phyloP scores from a whole-genome alignment of 2,797 vertebrate species.

The Liparis tanakae region DNA sequence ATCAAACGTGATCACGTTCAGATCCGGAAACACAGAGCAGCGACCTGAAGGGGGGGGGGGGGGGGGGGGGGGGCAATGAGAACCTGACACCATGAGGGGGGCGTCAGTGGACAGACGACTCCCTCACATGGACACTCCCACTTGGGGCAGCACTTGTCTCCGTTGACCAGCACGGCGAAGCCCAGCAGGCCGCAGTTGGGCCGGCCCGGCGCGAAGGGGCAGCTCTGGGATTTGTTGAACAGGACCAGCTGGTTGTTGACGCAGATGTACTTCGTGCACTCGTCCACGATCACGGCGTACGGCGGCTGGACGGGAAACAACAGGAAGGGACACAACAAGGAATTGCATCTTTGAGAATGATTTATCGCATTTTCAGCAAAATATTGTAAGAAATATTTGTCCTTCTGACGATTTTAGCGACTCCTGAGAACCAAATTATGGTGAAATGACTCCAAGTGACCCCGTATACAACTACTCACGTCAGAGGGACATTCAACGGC shows the following conservation, averaged over 20 bases:
- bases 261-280: conserved; percentile 94
- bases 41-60: conserved; percentile 83
- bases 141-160: conserved; percentile 94
- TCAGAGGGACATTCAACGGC: too few relatives aligned
- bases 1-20: conserved; percentile 94
- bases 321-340: not conserved
- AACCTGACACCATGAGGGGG: not conserved
- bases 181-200: conserved; percentile 94
- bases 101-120: not conserved
- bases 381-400: not conserved
- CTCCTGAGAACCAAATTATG: too few relatives aligned
- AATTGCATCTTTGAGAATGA: not conserved
- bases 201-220: conserved; percentile 84
- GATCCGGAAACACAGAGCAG: conserved; percentile 94
- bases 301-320: conserved; percentile 74
- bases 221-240: conserved; percentile 94
- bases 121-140: conserved; percentile 97
- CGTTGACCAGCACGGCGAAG: conserved; percentile 89
- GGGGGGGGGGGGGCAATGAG: not conserved
- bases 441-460: too few relatives aligned
- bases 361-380: not conserved
- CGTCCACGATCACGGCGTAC: conserved; percentile 86
- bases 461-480: too few relatives aligned
- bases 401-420: too few relatives aligned
- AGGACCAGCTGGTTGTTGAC: conserved; percentile 91